phyloP scores from a whole-genome alignment of 2,113 vertebrate genomes.

The Pomatorhinus ruficollis region DNA sequence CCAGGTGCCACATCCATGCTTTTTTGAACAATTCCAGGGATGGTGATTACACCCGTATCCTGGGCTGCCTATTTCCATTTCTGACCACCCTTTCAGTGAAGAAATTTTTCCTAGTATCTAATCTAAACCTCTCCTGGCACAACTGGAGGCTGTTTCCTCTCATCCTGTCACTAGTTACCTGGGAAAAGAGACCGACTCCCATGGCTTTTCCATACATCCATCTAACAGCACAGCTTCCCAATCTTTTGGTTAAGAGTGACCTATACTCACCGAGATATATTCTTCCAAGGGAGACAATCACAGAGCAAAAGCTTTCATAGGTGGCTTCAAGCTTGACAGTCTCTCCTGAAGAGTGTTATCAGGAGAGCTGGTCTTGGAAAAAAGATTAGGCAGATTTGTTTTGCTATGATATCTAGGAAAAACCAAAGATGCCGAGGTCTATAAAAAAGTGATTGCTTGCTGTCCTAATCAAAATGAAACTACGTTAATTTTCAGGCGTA shows the following conservation, averaged over 20 bases:
- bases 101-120: not conserved
- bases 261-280: not conserved
- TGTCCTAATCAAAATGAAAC: not conserved
- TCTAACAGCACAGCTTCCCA: not conserved
- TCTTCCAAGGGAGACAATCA: not conserved
- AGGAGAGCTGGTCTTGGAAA: not conserved
- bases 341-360: not conserved
- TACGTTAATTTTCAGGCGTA: not conserved
- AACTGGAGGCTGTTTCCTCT: not conserved
- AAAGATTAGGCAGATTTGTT: not conserved
- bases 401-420: not conserved
- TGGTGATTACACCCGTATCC: too few species aligned
- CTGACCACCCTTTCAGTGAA: not conserved
- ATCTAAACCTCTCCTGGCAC: not conserved
- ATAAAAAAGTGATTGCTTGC: not conserved
- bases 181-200: accelerated
- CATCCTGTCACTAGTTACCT: not conserved
- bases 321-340: not conserved
- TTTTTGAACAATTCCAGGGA: not conserved
- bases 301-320: not conserved
- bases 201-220: accelerated
- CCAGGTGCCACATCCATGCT: not conserved
- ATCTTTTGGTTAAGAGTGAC: not conserved
- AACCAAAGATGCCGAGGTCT: not conserved
- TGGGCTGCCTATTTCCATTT: not conserved